These are phyloP conservation scores for Callosobruchus maculatus DNA, from an alignment of 2,888 invertebrate genomes.

Conservation along the genomic window DNA sequence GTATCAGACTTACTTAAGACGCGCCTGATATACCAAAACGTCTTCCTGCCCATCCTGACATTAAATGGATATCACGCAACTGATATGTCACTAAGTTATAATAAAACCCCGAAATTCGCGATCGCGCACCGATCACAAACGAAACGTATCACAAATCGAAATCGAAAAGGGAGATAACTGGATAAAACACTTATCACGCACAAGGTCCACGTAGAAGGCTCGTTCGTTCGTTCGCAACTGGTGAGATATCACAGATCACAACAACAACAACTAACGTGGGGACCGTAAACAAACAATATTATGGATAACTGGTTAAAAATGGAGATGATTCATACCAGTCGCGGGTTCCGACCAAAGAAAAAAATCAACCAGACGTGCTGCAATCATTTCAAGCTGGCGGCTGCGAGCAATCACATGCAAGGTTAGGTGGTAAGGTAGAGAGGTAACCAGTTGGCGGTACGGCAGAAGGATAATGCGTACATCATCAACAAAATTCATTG, in stretches of 20 bases:
- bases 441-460: not conserved
- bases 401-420: not conserved
- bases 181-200: conserved; percentile 7
- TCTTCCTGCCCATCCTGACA: conserved; percentile 4
- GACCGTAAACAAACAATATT: not conserved
- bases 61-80: not conserved
- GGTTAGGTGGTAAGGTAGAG: not conserved
- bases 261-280: not conserved
- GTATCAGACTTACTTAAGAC: conserved; percentile 9
- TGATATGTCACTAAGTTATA: too few relatives aligned
- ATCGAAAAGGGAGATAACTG: too few relatives aligned
- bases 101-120: not conserved
- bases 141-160: not conserved
- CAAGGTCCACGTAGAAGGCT: not conserved
- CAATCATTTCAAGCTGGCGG: not conserved
- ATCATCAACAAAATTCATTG: not conserved
- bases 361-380: not conserved
- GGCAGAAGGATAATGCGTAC: not conserved
- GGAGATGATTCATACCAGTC: conserved; percentile 3
- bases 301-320: conserved; percentile 12
- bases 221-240: not conserved
- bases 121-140: not conserved
- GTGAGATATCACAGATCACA: not conserved
- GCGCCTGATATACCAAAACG: conserved; percentile 7
- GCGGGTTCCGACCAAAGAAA: not conserved